Evolutionary conservation across 2,113 vertebrate species (phyloP).

Genomic region (Girardinichthys multiradiatus): DNA sequence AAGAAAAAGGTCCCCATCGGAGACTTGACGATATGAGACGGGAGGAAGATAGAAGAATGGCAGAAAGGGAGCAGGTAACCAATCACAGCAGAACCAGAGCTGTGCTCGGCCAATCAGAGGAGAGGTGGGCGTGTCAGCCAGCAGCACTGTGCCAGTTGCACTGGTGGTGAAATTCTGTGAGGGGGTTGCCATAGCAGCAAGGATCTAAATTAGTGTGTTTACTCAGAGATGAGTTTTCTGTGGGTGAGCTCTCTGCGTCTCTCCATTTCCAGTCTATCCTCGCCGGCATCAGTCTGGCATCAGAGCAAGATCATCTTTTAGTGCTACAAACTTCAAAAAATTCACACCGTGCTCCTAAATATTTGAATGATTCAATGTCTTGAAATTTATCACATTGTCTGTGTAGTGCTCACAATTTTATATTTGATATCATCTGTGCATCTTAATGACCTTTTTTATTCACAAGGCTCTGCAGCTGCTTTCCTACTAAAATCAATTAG

Average conservation of each 20-base stretch:
- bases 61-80: constrained; percentile 92
- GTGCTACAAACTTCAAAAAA: constrained; percentile 6
- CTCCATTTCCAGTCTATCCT: constrained; percentile 65
- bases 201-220: constrained; percentile 80
- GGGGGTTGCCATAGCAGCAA: constrained; percentile 85
- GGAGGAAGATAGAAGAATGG: constrained; percentile 89
- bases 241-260: constrained; percentile 72
- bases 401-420: neutral
- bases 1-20: constrained; percentile 91
- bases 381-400: neutral
- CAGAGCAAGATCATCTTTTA: constrained; percentile 41
- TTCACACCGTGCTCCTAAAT: neutral
- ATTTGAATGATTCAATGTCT: neutral
- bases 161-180: constrained; percentile 79
- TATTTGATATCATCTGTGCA: neutral
- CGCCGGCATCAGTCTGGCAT: constrained; percentile 63
- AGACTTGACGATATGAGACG: constrained; percentile 88
- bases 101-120: constrained; percentile 55
- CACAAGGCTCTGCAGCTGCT: neutral
- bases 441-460: too few relatives aligned
- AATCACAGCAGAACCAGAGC: constrained; percentile 46
- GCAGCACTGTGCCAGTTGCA: constrained; percentile 62
- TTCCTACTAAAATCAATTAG: neutral
- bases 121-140: constrained; percentile 59
- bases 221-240: constrained; percentile 78